Evolutionary conservation across 2,888 invertebrate genomes (phyloP).

Genomic region (Tiphia femorata): DNA sequence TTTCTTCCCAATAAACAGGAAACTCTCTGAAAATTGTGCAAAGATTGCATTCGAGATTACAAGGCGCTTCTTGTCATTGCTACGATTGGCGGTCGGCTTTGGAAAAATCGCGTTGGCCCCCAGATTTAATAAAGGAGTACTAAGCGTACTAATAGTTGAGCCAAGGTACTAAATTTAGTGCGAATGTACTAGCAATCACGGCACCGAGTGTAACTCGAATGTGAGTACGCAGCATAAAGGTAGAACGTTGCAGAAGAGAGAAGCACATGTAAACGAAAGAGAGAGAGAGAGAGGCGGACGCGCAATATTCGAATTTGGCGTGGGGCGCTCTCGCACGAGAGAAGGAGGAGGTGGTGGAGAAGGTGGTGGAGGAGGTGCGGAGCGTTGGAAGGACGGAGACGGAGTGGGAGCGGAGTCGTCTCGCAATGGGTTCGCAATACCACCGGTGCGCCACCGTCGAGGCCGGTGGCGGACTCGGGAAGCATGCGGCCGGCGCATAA

Average conservation of each 20-base stretch:
- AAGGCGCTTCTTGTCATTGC: no score
- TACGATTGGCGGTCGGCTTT: no score
- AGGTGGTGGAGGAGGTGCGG: not conserved
- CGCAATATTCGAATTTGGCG: not conserved
- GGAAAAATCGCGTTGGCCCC: no score
- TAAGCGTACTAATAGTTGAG: no score
- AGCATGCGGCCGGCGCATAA: constrained; percentile 55
- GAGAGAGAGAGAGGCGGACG: not conserved
- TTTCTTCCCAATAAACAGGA: no score
- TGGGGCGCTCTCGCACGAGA: not conserved
- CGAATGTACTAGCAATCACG: no score
- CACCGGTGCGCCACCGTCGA: constrained; percentile 46
- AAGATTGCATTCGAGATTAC: no score
- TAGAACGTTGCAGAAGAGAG: not conserved
- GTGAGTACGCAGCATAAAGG: not conserved
- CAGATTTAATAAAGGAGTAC: no score
- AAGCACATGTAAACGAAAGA: not conserved
- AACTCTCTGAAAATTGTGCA: no score
- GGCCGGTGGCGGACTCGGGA: constrained; percentile 39
- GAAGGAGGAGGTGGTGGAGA: not conserved
- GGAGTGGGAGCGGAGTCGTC: not conserved
- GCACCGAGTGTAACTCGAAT: no score
- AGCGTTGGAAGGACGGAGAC: not conserved
- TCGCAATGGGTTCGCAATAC: not conserved
- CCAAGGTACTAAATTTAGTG: no score